phyloP scores from a whole-genome alignment of 1,140 invertebrate genomes.

The Megalopta genalis region DNA sequence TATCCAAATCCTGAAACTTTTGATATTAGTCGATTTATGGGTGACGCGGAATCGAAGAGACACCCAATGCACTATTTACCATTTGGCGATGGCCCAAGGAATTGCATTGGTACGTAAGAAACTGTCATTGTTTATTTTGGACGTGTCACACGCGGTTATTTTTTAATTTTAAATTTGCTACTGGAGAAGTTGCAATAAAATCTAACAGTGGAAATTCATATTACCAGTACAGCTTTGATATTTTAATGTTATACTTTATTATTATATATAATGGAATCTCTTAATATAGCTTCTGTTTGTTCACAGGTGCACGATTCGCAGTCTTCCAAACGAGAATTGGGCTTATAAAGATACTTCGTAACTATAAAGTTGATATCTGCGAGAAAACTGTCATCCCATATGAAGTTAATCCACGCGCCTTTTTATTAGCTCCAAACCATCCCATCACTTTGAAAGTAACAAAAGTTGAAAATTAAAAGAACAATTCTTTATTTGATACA shows the following conservation, averaged over 20 bases:
- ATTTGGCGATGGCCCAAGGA: slow-evolving; percentile 44
- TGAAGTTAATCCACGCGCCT: not conserved
- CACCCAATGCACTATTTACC: slow-evolving; percentile 43
- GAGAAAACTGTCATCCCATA: slow-evolving; percentile 41
- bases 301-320: slow-evolving; percentile 47
- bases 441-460: slow-evolving; percentile 31
- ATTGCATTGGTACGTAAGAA: slow-evolving; percentile 48
- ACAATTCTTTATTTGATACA: not conserved
- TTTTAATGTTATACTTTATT: no score
- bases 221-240: no score
- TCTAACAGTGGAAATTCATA: no score
- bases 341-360: slow-evolving; percentile 36
- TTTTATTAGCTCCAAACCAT: slow-evolving; percentile 14
- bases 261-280: not conserved
- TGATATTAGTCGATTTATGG: slow-evolving; percentile 39
- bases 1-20: slow-evolving; percentile 45
- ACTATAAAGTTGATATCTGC: slow-evolving; percentile 38
- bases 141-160: no score
- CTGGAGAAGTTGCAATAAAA: no score
- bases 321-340: slow-evolving; percentile 26
- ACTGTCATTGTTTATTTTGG: no score
- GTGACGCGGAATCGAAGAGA: not conserved
- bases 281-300: not conserved
- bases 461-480: not conserved
- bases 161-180: no score